Base-by-base conservation (phyloP, 2,888 invertebrate species). In the Caenorhabditis imperialis region DNA sequence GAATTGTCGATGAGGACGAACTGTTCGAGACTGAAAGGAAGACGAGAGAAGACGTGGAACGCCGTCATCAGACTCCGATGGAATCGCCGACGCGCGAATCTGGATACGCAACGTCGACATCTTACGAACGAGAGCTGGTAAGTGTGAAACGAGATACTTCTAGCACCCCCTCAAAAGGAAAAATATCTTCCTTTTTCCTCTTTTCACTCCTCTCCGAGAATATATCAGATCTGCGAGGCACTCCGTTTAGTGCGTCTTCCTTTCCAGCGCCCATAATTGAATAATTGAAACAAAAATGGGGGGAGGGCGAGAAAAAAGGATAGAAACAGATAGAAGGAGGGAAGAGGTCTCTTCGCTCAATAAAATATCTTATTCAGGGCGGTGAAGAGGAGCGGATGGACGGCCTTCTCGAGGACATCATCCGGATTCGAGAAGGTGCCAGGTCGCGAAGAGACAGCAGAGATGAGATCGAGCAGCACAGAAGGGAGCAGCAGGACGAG, bases 71-170 rank as follows among this genome's bases (percentile, higher is more conserved):
- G 35, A 50, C 50, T 8, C 50, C 63, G 18, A n/a, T 53, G 35
- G 35, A 51, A 25, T 74, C 78, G n/a, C 78, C 81, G n/a, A 71
- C 69, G 6, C 38, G 75, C 25, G 82, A 82, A 65, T 82, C 82
- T n/a, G 82, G 82, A 40, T 82, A 82, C 48, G 82, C 77, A 22
- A 82, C 78, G 22, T 76, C 82, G 16, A 77, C 82, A 33, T 79
- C 80, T n/a, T 75, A 77, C 45, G 82, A 80, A 40, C 62, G 55
- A 51, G 75, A 78, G 45, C 60, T 80, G 37, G 69, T 54, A 44
- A 63, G 57, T 63, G 72, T n/a, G n/a, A 48, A 45, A n/a, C 53
- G 47, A 54, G 33, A 48, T 48, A 38, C 44, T 50, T 40, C 22
- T 22, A 20, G 16, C 18, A 18, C 60, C 12, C 33, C n/a, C 6